phyloP scores from a whole-genome alignment of 2,888 invertebrate genomes.

The Tyria jacobaeae region DNA sequence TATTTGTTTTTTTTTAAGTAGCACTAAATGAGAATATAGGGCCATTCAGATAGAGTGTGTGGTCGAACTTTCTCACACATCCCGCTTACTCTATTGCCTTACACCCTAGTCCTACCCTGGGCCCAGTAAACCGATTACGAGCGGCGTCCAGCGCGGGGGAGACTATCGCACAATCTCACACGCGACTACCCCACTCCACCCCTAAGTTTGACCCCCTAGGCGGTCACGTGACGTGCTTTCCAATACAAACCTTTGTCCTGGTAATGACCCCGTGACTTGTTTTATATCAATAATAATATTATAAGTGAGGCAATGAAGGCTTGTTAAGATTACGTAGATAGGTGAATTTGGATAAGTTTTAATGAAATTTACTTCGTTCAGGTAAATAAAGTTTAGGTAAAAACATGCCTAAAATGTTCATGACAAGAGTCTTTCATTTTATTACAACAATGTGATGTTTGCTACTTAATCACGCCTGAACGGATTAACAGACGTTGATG shows the following conservation, averaged over 20 bases:
- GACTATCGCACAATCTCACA: conserved; percentile 77
- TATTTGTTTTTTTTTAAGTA: too few species aligned
- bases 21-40: too few species aligned
- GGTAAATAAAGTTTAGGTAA: not conserved
- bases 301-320: conserved; percentile 31
- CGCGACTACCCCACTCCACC: conserved; percentile 59
- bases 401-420: not conserved
- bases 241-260: conserved; percentile 66
- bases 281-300: conserved; percentile 66
- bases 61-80: too few species aligned
- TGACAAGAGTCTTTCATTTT: not conserved
- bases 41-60: too few species aligned
- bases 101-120: conserved; percentile 55
- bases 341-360: conserved; percentile 8
- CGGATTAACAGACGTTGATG: too few species aligned
- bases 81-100: conserved; percentile 39
- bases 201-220: conserved; percentile 31
- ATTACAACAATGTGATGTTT: too few species aligned
- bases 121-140: conserved; percentile 82
- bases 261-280: conserved; percentile 77
- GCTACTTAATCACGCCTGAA: too few species aligned
- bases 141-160: conserved; percentile 60
- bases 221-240: conserved; percentile 66
- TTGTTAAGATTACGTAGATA: conserved; percentile 31
- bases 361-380: not conserved